Percentiles rank a stretch among this genome's conserved stretches.
Evolutionary conservation across 2,797 vertebrate species (phyloP).

Genomic region (Muscicapa comitata): DNA sequence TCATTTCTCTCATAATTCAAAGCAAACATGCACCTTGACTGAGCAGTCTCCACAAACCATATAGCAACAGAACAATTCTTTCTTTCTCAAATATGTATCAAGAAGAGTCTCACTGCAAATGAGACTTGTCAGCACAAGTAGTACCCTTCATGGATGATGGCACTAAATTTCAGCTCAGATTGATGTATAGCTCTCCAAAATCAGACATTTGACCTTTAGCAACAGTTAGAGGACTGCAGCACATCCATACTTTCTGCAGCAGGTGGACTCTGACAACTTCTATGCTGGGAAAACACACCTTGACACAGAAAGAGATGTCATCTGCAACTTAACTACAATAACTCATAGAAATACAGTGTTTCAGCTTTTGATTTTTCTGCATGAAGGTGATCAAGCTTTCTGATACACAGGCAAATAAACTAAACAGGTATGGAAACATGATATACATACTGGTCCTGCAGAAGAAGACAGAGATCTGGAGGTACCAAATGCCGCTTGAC

Average conservation of each 20-base stretch:
- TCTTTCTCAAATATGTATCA: neutral
- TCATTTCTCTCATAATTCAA: neutral
- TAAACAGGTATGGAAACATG: neutral
- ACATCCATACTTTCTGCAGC: neutral
- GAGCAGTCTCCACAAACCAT: neutral
- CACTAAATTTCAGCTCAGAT: neutral
- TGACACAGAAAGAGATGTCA: neutral
- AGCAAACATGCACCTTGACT: neutral
- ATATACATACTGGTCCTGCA: neutral
- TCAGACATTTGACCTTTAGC: neutral
- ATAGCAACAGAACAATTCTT: neutral
- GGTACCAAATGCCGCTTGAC: neutral
- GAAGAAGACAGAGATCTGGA: neutral
- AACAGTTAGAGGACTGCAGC: neutral
- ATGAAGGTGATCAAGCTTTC: neutral
- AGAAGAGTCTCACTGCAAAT: neutral
- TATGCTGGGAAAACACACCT: neutral
- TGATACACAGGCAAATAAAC: neutral
- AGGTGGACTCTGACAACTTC: neutral
- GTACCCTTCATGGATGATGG: conserved; percentile 11
- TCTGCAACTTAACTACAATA: neutral
- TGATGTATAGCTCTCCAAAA: neutral
- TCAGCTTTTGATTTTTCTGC: neutral
- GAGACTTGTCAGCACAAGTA: neutral
- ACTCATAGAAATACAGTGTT: neutral